These are phyloP conservation scores for Drepanosiphum platanoidis DNA, from an alignment of 2,888 invertebrate species.

Conservation along the genomic window DNA sequence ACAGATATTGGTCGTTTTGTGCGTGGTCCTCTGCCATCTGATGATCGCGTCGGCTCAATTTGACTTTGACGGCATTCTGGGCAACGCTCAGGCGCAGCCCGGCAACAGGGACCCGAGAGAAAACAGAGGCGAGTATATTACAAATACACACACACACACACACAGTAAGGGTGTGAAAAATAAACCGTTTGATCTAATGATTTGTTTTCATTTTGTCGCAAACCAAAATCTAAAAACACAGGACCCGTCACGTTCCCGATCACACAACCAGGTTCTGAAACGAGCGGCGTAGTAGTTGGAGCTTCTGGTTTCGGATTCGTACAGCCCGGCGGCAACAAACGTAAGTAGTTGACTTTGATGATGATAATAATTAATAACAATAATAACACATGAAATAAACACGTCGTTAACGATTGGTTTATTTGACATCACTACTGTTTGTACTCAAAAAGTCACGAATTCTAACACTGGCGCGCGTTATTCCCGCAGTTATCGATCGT, in stretches of 20 bases:
- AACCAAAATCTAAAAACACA: neutral
- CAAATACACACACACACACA: no score
- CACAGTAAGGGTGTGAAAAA: no score
- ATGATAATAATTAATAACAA: no score
- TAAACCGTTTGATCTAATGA: neutral
- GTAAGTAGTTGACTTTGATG: conserved; percentile 24
- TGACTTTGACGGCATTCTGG: conserved; percentile 50
- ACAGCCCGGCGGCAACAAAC: conserved; percentile 60
- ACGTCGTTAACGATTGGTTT: neutral
- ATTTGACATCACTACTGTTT: no score
- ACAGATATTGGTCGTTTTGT: conserved; percentile 36
- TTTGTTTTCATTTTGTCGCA: neutral
- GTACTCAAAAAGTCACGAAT: no score
- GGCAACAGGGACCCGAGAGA: conserved; percentile 60
- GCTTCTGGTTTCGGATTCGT: conserved; percentile 64
- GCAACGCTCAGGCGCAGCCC: conserved; percentile 6
- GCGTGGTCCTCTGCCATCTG: conserved; percentile 39
- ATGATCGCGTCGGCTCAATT: conserved; percentile 59
- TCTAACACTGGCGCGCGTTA: no score
- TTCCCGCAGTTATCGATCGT: neutral
- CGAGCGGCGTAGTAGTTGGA: conserved; percentile 63
- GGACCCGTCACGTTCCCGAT: conserved; percentile 63
- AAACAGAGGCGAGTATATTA: conserved; percentile 59
- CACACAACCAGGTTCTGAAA: conserved; percentile 61
- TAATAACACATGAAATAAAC: no score